A percentile compares a stretch with the other conserved stretches of the same genome.
These are phyloP conservation scores for Drosophila birchii DNA, from an alignment of 2,888 invertebrate genomes.

Conservation along the genomic window DNA sequence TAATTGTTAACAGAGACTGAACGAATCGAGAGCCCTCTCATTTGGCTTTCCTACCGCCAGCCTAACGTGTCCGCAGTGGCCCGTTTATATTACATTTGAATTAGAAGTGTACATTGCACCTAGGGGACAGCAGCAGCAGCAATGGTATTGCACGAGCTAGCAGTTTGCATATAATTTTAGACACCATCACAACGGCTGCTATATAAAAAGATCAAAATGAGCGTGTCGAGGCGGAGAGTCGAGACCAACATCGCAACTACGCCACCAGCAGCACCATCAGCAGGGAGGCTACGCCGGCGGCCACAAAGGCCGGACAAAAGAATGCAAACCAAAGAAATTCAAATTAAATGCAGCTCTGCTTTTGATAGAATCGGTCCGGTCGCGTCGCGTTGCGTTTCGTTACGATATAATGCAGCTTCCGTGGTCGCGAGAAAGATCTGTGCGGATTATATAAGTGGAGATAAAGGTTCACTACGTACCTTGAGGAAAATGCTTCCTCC, in stretches of 20 bases:
- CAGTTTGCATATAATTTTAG: conserved; percentile 71
- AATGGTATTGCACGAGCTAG: conserved; percentile 35
- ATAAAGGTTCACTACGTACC: conserved; percentile 17
- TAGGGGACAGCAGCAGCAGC: conserved; percentile 30
- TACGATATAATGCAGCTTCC: conserved; percentile 11
- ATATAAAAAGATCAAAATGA: conserved; percentile 70
- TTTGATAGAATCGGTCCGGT: conserved; percentile 73
- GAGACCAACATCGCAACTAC: conserved; percentile 12
- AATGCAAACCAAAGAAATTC: conserved; percentile 66
- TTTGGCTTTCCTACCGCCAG: conserved; percentile 34
- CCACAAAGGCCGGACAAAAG: conserved; percentile 70
- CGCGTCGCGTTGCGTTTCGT: conserved; percentile 29
- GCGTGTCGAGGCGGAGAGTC: conserved; percentile 44
- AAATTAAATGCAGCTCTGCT: conserved; percentile 75
- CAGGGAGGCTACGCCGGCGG: conserved; percentile 34
- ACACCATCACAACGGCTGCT: conserved; percentile 61
- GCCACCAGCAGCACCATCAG: conserved; percentile 10
- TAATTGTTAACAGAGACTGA: neutral
- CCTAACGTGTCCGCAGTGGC: conserved; percentile 46
- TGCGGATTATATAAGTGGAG: conserved; percentile 40
- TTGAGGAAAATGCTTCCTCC: conserved; percentile 8
- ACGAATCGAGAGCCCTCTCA: conserved; percentile 10
- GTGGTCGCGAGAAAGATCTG: conserved; percentile 17
- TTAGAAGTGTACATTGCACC: conserved; percentile 76
- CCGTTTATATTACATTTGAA: conserved; percentile 71